A percentile compares a stretch with the other conserved stretches of the same genome.
phyloP scores from a whole-genome alignment of 2,888 invertebrate genomes.

The Malthinus flaveolus region DNA sequence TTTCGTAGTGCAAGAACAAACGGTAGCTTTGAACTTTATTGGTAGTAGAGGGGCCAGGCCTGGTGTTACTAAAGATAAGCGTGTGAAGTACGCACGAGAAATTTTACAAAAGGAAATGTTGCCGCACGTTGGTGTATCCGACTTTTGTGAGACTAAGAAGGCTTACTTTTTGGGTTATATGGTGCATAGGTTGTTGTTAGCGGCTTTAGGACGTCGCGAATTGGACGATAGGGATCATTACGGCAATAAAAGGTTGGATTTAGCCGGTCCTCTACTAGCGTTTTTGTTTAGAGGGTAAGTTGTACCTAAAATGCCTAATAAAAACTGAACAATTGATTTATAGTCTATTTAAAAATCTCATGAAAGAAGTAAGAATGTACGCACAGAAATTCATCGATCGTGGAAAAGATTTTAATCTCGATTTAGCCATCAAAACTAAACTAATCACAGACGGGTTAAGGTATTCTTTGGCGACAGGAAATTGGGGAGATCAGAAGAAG shows the following conservation, averaged over 20 bases:
- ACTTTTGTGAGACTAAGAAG: slow-evolving; percentile 99
- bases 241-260: slow-evolving; percentile 96
- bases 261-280: slow-evolving; percentile 96
- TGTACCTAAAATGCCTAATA: neutral
- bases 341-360: slow-evolving; percentile 87
- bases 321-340: slow-evolving; percentile 13
- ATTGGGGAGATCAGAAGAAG: slow-evolving; percentile 99
- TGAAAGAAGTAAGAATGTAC: slow-evolving; percentile 97
- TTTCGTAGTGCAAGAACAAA: slow-evolving; percentile 99
- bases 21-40: slow-evolving; percentile 97
- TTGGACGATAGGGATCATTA: slow-evolving; percentile 99
- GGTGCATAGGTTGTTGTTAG: slow-evolving; percentile 95
- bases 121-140: slow-evolving; percentile 98
- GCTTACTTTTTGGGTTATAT: slow-evolving; percentile 99
- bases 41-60: slow-evolving; percentile 96
- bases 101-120: slow-evolving; percentile 99
- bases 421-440: slow-evolving; percentile 94
- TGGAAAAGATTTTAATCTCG: slow-evolving; percentile 98
- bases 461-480: slow-evolving; percentile 98
- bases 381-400: slow-evolving; percentile 99
- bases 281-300: slow-evolving; percentile 89
- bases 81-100: slow-evolving; percentile 99
- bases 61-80: slow-evolving; percentile 97
- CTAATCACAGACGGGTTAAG: slow-evolving; percentile 97
- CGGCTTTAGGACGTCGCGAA: slow-evolving; percentile 93